phyloP scores from a whole-genome alignment of 2,888 invertebrate genomes.

The Trachelus iudaicus region DNA sequence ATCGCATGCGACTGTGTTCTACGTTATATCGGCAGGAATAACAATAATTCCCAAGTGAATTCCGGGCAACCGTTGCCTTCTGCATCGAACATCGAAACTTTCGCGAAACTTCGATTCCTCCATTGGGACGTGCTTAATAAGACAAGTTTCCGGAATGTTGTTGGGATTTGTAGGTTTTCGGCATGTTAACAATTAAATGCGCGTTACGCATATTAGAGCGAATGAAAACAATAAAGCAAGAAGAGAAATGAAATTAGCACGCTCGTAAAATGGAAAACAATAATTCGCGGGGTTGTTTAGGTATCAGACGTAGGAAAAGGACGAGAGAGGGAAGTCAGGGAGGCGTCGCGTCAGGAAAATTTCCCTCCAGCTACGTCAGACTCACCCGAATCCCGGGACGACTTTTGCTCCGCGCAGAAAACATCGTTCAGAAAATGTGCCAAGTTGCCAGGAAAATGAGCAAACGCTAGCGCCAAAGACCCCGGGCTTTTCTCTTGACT shows the following conservation, averaged over 20 bases:
- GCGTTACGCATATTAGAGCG: conserved; percentile 36
- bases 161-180: conserved; percentile 9
- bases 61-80: background rate
- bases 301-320: background rate
- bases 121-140: background rate
- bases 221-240: conserved; percentile 39
- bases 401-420: background rate
- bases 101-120: background rate
- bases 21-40: background rate
- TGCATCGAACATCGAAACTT: background rate
- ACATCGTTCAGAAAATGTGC: background rate
- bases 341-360: background rate
- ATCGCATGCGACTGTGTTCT: background rate
- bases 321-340: background rate
- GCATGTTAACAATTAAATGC: conserved; percentile 34
- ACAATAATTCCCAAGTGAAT: background rate
- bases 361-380: background rate
- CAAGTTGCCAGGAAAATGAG: background rate
- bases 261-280: conserved; percentile 47
- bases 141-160: background rate
- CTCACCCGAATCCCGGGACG: background rate
- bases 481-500: background rate
- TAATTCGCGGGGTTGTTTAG: conserved; percentile 19
- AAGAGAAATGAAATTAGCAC: conserved; percentile 43
- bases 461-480: background rate